Base-by-base conservation (phyloP, 2,888 invertebrate genomes). In the Petrolisthes manimaculis region DNA sequence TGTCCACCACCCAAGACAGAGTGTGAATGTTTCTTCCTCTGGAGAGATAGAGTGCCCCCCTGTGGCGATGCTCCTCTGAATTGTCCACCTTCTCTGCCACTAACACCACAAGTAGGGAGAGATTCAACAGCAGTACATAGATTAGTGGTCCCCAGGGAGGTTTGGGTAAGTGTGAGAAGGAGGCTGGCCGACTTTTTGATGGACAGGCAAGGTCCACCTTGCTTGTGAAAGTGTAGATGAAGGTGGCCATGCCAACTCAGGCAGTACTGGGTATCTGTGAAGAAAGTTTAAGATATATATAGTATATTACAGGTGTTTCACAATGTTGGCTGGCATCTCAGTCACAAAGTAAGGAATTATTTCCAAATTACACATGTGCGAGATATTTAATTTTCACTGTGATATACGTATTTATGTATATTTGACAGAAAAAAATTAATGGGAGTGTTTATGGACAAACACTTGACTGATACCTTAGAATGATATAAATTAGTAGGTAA, bases 1-100 rank as follows among this genome's bases (percentile, higher is more conserved):
- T 18, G n/a, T 88, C 84, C 1, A 88, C 75, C 9, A 81, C 88
- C 88, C 88, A 88, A 5, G 88, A 84, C 24, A 88, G 61, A 21
- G 88, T 84, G 54, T 84, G 79, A 8, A 88, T 79, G 18, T 74
- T 75, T 4, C 55, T 37, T 5, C 75, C 84, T 0, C 88, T 80
- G 12, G 56, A 14, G 1, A 88, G 5, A 71, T 88, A 81, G n/a
- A 88, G 74, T 51, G 84, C 88, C 4, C 88, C 88, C 1, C 81
- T 37, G 75, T 88, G 88, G 14, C 54, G 67, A 55, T 55, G 53
- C 55, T 86, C 86, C 55, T 86, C 86, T 5, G 86, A 81, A 3
- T 80, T 80, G 71, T 86, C 71, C n/a, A 80, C 80, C 24, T 55
- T 55, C 12, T 37, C 71, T 18, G 21, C 56, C 24, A 53, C 14